Evolutionary conservation across 2,113 vertebrate species (phyloP).

Genomic region (Equus quagga): DNA sequence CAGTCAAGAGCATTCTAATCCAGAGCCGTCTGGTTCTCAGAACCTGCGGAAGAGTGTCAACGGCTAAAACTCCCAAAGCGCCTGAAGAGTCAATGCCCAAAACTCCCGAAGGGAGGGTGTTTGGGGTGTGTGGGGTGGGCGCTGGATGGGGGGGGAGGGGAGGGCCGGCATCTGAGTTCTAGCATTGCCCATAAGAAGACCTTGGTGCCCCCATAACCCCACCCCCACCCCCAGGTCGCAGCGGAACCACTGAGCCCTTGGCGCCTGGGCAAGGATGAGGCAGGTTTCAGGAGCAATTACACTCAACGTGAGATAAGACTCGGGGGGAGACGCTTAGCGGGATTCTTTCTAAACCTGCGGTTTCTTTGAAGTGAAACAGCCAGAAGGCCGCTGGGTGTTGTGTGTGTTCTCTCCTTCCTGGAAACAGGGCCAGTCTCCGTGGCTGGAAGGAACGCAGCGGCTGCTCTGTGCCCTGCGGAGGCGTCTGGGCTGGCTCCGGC

Average conservation of each 20-base stretch:
- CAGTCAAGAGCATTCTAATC: background rate
- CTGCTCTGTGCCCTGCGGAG: background rate
- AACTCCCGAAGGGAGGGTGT: background rate
- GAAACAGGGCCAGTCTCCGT: background rate
- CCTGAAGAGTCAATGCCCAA: background rate
- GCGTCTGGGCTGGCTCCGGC: background rate
- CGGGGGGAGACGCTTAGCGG: constrained; percentile 81
- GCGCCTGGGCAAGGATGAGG: background rate
- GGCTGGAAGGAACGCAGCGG: constrained; percentile 24
- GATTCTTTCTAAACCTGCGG: constrained; percentile 77
- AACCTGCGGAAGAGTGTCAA: background rate
- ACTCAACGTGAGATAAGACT: constrained; percentile 80
- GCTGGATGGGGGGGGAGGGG: too few species aligned
- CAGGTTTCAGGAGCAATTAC: constrained; percentile 82
- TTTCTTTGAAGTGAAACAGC: constrained; percentile 83
- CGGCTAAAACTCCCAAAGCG: background rate
- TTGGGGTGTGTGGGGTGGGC: background rate
- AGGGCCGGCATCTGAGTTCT: rapidly evolving
- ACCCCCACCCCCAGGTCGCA: background rate
- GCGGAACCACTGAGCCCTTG: background rate
- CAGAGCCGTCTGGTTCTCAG: background rate
- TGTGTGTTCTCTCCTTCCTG: constrained; percentile 55
- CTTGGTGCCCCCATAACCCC: too few species aligned
- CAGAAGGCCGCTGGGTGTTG: constrained; percentile 50
- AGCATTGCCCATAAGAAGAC: background rate